phyloP scores from a whole-genome alignment of 2,888 invertebrate species.

The Hypolimnas misippus region DNA sequence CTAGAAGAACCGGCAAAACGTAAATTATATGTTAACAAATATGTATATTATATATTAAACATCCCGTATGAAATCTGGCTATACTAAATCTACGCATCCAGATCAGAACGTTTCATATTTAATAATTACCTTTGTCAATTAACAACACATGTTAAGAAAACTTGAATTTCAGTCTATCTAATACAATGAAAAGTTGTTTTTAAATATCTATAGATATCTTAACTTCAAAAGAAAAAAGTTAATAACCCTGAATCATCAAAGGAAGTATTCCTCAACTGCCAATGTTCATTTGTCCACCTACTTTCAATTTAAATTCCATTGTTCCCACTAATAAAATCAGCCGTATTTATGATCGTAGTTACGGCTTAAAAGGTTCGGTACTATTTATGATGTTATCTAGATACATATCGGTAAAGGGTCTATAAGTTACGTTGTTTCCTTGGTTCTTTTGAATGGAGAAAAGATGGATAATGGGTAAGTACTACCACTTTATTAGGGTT shows the following conservation, averaged over 20 bases:
- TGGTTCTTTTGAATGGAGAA: background rate
- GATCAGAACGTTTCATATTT: no score
- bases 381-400: background rate
- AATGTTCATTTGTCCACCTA: slow-evolving; percentile 1
- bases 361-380: background rate
- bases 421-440: background rate
- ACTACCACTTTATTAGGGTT: no score
- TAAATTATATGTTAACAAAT: no score
- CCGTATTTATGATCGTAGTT: background rate
- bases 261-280: background rate
- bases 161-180: no score
- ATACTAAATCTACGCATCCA: no score
- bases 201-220: background rate
- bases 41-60: no score
- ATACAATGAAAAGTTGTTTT: background rate
- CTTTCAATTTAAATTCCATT: slow-evolving; percentile 21
- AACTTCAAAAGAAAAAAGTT: background rate
- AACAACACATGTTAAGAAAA: no score
- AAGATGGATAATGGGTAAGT: no score
- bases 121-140: no score
- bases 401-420: background rate
- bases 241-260: background rate
- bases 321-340: slow-evolving; percentile 12
- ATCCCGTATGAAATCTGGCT: no score
- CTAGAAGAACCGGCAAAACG: no score